Conservation (phyloP, 1,140 invertebrate species). For the Calephelis virginiensis region DNA sequence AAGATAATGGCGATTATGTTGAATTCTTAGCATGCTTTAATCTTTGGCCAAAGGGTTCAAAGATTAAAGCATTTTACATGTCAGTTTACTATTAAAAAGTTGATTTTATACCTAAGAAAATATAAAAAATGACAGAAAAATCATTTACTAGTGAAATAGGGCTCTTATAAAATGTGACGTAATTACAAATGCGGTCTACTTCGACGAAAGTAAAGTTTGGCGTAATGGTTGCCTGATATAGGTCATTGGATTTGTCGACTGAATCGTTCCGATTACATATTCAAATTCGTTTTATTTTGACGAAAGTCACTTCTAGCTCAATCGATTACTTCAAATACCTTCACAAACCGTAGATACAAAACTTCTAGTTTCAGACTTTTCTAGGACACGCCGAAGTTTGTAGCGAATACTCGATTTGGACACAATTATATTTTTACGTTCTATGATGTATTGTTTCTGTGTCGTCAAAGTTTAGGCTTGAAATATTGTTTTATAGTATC, state of each 20-base stretch:
- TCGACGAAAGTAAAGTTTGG: background rate
- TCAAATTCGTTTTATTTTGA: slow-evolving; percentile 6
- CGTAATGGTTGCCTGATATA: slow-evolving; percentile 5
- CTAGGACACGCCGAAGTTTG: background rate
- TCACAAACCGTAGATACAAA: background rate
- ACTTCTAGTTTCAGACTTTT: background rate
- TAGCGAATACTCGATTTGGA: background rate
- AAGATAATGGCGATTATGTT: too few species aligned
- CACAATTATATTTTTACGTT: too few species aligned
- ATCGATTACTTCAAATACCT: slow-evolving; percentile 7
- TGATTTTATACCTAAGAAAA: too few species aligned
- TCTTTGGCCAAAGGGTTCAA: too few species aligned
- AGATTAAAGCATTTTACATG: too few species aligned
- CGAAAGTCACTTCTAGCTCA: background rate
- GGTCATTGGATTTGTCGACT: slow-evolving; percentile 6
- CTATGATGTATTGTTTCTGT: too few species aligned
- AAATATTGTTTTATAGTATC: too few species aligned
- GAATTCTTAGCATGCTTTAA: too few species aligned
- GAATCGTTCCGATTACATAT: background rate
- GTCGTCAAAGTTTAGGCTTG: too few species aligned
- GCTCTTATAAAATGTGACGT: background rate
- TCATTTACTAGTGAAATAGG: too few species aligned
- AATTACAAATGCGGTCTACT: background rate
- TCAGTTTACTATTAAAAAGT: too few species aligned
- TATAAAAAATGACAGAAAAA: too few species aligned